A percentile compares a stretch with the other conserved stretches of the same genome.
These are phyloP conservation scores for Mycogona germanica DNA, from an alignment of 2,888 invertebrate species.

Conservation along the genomic window DNA sequence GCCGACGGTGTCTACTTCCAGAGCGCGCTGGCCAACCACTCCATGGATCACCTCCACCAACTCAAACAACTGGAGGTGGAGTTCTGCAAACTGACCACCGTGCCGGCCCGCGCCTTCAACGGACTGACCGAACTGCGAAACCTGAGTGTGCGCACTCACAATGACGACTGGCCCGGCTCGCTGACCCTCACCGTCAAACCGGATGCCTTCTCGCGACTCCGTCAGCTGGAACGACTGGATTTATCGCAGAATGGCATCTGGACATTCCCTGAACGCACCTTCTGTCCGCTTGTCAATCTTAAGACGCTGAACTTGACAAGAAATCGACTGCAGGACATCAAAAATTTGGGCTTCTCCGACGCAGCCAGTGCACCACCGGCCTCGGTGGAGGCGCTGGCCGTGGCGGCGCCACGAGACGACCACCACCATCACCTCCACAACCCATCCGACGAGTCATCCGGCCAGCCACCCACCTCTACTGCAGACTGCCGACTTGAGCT, in stretches of 20 bases:
- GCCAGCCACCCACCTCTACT: constrained; percentile 4
- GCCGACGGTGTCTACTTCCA: constrained; percentile 66
- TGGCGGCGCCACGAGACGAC: background rate
- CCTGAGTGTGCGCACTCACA: constrained; percentile 57
- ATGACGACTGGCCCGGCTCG: constrained; percentile 66
- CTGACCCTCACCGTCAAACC: constrained; percentile 61
- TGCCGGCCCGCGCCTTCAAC: constrained; percentile 39
- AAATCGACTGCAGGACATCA: constrained; percentile 65
- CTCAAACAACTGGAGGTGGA: constrained; percentile 61
- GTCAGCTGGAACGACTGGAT: constrained; percentile 65
- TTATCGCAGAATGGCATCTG: constrained; percentile 48
- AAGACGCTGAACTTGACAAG: constrained; percentile 57
- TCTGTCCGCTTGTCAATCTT: constrained; percentile 24
- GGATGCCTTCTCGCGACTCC: constrained; percentile 59
- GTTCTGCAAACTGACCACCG: constrained; percentile 50
- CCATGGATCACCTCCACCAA: constrained; percentile 43
- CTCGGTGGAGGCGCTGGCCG: background rate
- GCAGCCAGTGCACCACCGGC: background rate
- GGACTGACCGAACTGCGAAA: constrained; percentile 52
- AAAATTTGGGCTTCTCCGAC: constrained; percentile 49
- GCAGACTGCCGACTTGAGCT: constrained; percentile 28
- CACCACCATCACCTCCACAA: constrained; percentile 10
- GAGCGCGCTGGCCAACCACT: constrained; percentile 44
- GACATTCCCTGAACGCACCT: constrained; percentile 24
- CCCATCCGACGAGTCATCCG: too few relatives aligned